phyloP scores from a whole-genome alignment of 2,113 vertebrate species.

The Lontra canadensis region DNA sequence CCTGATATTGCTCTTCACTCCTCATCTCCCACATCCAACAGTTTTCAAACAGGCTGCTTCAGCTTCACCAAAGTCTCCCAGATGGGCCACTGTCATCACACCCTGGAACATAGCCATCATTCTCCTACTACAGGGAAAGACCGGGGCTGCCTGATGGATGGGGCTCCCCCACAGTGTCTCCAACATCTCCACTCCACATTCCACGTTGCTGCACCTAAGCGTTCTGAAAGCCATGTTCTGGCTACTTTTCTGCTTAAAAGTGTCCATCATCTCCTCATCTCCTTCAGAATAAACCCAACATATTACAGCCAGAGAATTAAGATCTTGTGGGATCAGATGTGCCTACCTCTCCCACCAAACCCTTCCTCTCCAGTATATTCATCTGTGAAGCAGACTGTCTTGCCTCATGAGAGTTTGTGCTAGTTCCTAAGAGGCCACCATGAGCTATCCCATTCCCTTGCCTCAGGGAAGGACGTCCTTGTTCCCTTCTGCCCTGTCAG shows the following conservation, averaged over 20 bases:
- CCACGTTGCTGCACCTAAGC: background rate
- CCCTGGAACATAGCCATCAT: background rate
- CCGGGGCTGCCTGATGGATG: fast-evolving
- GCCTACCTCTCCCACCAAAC: background rate
- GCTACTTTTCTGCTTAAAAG: background rate
- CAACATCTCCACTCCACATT: background rate
- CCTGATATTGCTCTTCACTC: background rate
- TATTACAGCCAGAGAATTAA: background rate
- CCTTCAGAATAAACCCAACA: background rate
- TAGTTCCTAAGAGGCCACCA: background rate
- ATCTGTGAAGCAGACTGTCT: background rate
- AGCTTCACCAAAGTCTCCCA: background rate
- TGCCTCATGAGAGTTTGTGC: background rate
- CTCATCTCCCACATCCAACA: background rate
- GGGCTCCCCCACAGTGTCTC: background rate
- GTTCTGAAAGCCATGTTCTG: background rate
- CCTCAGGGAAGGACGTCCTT: too few species aligned
- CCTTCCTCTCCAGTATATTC: too few species aligned
- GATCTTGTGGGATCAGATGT: too few species aligned
- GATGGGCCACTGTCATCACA: background rate
- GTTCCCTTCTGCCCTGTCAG: too few species aligned
- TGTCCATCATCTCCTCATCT: background rate
- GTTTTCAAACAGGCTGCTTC: background rate
- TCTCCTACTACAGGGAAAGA: background rate
- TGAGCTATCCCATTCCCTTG: fast-evolving